These are phyloP conservation scores for Dryas iulia DNA, from an alignment of 1,140 invertebrate genomes.

Conservation along the genomic window DNA sequence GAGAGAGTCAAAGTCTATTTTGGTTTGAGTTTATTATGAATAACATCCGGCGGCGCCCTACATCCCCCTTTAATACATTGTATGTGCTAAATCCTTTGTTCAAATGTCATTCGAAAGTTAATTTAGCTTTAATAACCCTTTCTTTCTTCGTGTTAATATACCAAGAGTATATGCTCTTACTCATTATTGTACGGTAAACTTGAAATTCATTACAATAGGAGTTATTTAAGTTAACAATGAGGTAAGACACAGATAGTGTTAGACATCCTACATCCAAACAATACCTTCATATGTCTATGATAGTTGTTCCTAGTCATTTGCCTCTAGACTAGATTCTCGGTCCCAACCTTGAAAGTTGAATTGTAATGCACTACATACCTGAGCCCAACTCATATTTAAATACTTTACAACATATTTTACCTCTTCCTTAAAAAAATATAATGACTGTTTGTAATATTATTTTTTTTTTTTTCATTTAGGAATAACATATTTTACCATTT, in stretches of 20 bases:
- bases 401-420: constrained; percentile 45
- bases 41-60: constrained; percentile 56
- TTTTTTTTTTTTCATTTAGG: no score
- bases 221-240: not conserved
- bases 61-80: constrained; percentile 46
- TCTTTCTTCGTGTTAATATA: constrained; percentile 16
- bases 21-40: constrained; percentile 48
- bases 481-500: no score
- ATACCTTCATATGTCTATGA: not conserved
- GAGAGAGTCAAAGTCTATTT: constrained; percentile 40
- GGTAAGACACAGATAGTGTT: no score
- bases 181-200: constrained; percentile 25
- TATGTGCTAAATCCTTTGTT: constrained; percentile 56
- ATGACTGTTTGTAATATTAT: constrained; percentile 43
- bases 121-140: constrained; percentile 31
- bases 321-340: constrained; percentile 40
- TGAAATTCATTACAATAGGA: not conserved
- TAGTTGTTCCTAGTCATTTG: constrained; percentile 41
- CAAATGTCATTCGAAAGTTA: constrained; percentile 44
- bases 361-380: constrained; percentile 58
- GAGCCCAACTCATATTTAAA: constrained; percentile 38
- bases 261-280: not conserved
- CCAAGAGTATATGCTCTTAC: constrained; percentile 30
- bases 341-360: constrained; percentile 60
- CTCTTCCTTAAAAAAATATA: no score